Conservation (phyloP, 64 coral and sea anemone genomes). For the Montipora cactus region DNA sequence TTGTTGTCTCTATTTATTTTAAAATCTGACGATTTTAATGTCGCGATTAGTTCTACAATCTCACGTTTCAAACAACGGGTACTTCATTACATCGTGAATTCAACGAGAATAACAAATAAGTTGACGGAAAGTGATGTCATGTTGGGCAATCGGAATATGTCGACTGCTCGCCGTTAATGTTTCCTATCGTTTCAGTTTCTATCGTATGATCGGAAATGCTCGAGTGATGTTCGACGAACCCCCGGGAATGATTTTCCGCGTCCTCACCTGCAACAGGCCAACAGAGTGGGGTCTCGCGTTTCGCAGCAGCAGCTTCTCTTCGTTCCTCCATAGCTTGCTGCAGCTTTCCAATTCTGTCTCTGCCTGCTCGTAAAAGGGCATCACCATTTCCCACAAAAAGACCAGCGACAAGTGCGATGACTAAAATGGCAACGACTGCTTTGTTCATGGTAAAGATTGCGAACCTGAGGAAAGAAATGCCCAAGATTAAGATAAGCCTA, state of each 20-base stretch:
- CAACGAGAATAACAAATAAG: no score
- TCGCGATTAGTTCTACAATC: no score
- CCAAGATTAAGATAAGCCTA: no score
- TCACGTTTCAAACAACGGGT: no score
- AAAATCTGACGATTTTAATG: no score
- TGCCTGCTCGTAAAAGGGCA: background rate
- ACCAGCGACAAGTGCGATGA: background rate
- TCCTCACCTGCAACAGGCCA: background rate
- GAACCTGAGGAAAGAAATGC: background rate
- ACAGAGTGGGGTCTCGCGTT: background rate
- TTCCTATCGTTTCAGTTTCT: no score
- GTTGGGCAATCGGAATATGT: no score
- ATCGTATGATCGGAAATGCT: no score
- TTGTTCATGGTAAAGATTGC: slow-evolving; percentile 10
- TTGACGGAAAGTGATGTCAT: no score
- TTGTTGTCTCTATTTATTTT: no score
- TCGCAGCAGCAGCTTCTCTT: background rate
- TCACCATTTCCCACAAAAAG: background rate
- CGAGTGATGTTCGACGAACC: background rate
- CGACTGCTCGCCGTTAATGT: no score
- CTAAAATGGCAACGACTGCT: slow-evolving; percentile 7
- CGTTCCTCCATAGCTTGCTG: background rate
- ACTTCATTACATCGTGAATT: no score
- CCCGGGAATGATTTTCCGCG: background rate
- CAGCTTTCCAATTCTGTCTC: background rate